Percentiles rank a stretch among this genome's conserved stretches.
Conservation (phyloP, 2,113 vertebrate species). For the Erythrocebus patas region DNA sequence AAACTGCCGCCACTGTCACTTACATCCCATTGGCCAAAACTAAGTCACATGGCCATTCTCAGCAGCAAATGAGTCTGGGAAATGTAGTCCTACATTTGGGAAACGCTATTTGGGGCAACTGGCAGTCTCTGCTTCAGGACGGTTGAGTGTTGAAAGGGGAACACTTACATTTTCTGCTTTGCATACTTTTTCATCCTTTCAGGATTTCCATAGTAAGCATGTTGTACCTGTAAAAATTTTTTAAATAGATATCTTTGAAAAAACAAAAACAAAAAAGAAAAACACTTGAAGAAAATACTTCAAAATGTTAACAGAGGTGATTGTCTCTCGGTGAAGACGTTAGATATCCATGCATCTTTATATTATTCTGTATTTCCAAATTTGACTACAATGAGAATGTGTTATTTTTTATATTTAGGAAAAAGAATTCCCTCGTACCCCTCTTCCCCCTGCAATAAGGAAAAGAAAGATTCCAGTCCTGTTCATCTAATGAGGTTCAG, state of each 20-base stretch:
- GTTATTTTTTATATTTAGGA: neutral
- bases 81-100: neutral
- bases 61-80: constrained; percentile 22
- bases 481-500: neutral
- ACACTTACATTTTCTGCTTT: neutral
- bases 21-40: neutral
- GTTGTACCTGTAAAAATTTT: neutral
- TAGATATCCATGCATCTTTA: neutral
- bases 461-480: neutral
- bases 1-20: neutral
- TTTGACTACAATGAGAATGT: neutral
- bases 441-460: neutral
- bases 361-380: neutral
- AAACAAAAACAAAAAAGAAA: neutral
- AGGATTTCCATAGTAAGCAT: neutral
- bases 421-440: neutral
- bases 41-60: neutral
- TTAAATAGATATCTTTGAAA: neutral
- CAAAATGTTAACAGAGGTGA: neutral
- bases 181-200: neutral
- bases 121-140: neutral
- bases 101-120: neutral
- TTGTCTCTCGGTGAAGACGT: neutral
- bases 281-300: neutral
- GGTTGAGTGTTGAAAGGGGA: neutral